phyloP scores from a whole-genome alignment of 2,888 invertebrate species.

The Dicyrtoma fusca region DNA sequence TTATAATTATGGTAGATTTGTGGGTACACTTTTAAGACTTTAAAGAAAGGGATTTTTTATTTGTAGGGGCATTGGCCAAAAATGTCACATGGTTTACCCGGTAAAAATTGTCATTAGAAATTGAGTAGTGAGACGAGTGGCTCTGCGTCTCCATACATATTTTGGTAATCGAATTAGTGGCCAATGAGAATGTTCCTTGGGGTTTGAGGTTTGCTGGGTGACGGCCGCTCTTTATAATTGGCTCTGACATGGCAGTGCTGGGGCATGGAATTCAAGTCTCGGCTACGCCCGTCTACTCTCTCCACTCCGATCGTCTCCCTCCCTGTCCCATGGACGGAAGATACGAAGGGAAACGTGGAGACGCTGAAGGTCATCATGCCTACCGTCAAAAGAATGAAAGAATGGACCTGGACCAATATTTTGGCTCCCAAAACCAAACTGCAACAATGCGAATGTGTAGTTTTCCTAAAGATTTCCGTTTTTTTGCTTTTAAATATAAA shows the following conservation, averaged over 20 bases:
- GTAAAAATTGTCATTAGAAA: neutral
- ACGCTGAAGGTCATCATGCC: no score
- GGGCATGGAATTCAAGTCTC: constrained; percentile 7
- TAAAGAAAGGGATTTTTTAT: no score
- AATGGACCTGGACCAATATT: no score
- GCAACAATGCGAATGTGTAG: no score
- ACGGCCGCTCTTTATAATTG: constrained; percentile 56
- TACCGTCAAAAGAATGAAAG: no score
- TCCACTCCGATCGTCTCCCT: neutral
- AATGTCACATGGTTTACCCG: neutral
- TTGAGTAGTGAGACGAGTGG: neutral
- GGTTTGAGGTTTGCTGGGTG: constrained; percentile 57
- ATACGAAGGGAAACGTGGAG: no score
- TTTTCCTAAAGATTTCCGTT: no score
- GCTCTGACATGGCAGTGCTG: constrained; percentile 50
- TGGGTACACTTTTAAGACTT: no score
- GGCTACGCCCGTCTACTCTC: neutral
- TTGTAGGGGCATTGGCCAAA: neutral
- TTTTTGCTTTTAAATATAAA: no score
- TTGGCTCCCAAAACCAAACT: no score
- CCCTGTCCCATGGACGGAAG: no score
- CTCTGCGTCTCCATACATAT: no score
- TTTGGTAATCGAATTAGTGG: constrained; percentile 55
- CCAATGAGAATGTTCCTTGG: constrained; percentile 56
- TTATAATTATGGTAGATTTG: neutral